These are phyloP conservation scores for Oreochromis tanganicae DNA, from an alignment of 2,113 vertebrate species.

Conservation along the genomic window DNA sequence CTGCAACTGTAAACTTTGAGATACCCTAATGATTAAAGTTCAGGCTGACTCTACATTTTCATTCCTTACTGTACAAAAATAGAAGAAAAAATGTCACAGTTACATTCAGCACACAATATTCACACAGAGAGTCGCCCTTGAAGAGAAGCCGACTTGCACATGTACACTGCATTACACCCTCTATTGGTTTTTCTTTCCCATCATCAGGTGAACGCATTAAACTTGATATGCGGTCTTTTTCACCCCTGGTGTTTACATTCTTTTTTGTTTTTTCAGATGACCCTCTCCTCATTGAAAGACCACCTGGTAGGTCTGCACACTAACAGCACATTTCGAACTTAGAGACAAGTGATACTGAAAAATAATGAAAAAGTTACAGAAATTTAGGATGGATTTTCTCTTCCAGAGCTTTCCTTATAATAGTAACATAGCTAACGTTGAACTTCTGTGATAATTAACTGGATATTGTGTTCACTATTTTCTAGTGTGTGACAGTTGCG, in stretches of 20 bases:
- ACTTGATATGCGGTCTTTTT: background rate
- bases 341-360: background rate
- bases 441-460: background rate
- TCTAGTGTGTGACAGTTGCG: background rate
- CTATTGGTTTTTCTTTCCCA: background rate
- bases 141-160: background rate
- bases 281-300: constrained; percentile 84
- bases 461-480: background rate
- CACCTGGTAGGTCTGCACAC: constrained; percentile 82
- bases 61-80: background rate
- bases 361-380: background rate
- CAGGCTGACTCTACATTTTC: background rate
- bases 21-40: background rate
- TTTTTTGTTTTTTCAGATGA: constrained; percentile 66
- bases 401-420: background rate
- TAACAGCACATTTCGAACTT: background rate
- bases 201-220: constrained; percentile 33
- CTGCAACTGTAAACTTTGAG: background rate
- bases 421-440: background rate
- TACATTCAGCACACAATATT: background rate
- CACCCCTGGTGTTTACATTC: constrained; percentile 7
- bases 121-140: background rate
- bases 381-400: background rate
- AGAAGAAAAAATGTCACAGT: background rate
- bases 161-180: background rate